These are phyloP conservation scores for Semibalanus balanoides DNA, from an alignment of 1,140 invertebrate species.

Conservation along the genomic window DNA sequence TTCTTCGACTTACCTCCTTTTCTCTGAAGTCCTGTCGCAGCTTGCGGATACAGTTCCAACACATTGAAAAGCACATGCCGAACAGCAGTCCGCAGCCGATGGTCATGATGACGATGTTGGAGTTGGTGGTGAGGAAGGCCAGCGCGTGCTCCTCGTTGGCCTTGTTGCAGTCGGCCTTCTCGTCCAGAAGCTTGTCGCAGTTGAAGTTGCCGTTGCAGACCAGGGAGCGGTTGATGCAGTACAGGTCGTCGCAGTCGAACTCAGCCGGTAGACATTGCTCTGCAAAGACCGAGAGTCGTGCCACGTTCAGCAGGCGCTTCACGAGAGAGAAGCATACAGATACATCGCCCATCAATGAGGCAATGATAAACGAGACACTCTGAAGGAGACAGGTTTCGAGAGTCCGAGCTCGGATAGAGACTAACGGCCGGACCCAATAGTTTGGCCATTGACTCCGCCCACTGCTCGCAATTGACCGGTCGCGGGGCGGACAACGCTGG, in stretches of 20 bases:
- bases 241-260: conserved; percentile 70
- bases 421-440: too few relatives aligned
- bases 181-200: conserved; percentile 40
- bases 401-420: too few relatives aligned
- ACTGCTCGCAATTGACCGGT: too few relatives aligned
- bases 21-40: conserved; percentile 66
- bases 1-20: conserved; percentile 43
- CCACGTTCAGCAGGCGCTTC: too few relatives aligned
- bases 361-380: too few relatives aligned
- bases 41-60: conserved; percentile 70
- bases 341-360: too few relatives aligned
- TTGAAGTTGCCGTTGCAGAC: conserved; percentile 57
- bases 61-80: conserved; percentile 70
- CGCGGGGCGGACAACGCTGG: too few relatives aligned
- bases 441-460: too few relatives aligned
- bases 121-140: not conserved
- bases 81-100: conserved; percentile 74
- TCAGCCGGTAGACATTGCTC: conserved; percentile 34
- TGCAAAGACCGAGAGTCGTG: not conserved
- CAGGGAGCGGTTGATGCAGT: conserved; percentile 54
- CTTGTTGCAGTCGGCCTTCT: not conserved
- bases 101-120: conserved; percentile 70
- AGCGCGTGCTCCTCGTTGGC: not conserved
- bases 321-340: too few relatives aligned
- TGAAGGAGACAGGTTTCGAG: too few relatives aligned